Evolutionary conservation across 1,140 invertebrate species (phyloP).

Genomic region (Onthophagus taurus): DNA sequence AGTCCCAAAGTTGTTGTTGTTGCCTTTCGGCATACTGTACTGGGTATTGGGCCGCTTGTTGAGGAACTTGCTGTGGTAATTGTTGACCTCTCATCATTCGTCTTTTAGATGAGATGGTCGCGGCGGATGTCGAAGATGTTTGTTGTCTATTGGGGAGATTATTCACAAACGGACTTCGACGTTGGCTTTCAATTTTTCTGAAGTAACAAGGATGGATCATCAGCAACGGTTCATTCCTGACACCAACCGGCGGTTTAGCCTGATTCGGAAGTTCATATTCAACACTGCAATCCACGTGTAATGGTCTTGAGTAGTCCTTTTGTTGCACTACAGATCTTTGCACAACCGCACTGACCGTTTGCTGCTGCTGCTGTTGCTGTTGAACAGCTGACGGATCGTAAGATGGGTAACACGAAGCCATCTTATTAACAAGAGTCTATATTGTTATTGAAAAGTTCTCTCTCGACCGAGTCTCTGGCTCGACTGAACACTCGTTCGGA

Average conservation of each 20-base stretch:
- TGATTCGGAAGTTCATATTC: slow-evolving; percentile 75
- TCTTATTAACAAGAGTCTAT: too few species aligned
- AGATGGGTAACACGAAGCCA: slow-evolving; percentile 35
- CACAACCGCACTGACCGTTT: slow-evolving; percentile 13
- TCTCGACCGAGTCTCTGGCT: slow-evolving; percentile 28
- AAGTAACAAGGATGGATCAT: slow-evolving; percentile 83
- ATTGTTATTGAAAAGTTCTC: too few species aligned
- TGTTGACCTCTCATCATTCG: slow-evolving; percentile 25
- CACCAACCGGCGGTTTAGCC: slow-evolving; percentile 67
- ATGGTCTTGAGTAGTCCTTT: slow-evolving; percentile 67
- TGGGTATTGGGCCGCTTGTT: slow-evolving; percentile 36
- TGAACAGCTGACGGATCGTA: slow-evolving; percentile 28
- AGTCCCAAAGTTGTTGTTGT: slow-evolving; percentile 31
- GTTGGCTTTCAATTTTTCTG: slow-evolving; percentile 64
- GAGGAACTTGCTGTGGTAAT: slow-evolving; percentile 32
- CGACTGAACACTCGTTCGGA: slow-evolving; percentile 24
- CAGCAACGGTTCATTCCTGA: slow-evolving; percentile 61
- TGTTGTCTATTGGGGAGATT: slow-evolving; percentile 49
- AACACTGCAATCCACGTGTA: slow-evolving; percentile 76
- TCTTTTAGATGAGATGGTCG: slow-evolving; percentile 30
- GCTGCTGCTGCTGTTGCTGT: background rate
- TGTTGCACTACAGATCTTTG: slow-evolving; percentile 35
- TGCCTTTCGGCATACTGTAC: slow-evolving; percentile 33
- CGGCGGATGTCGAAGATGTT: slow-evolving; percentile 8
- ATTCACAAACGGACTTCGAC: slow-evolving; percentile 64